Evolutionary conservation across 1,140 invertebrate genomes (phyloP), one percentile per base, ranked within the genome.

Genomic region (Listronotus bonariensis): DNA sequence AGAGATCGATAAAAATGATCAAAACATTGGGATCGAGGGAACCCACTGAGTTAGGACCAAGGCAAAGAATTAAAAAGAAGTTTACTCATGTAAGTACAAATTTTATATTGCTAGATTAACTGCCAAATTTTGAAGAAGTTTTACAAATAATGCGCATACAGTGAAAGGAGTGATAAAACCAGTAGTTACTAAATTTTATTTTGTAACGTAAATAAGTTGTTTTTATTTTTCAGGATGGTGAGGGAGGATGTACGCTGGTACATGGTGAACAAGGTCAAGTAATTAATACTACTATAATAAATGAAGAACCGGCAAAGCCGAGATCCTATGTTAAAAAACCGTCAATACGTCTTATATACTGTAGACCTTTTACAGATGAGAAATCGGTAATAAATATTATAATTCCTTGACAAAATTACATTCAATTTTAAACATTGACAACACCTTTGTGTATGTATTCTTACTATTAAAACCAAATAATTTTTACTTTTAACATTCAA

Each of bases 171-270:
- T n/a, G n/a, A n/a, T n/a, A n/a, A n/a, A n/a, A n/a, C n/a, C n/a
- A n/a, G n/a, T n/a, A n/a, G n/a, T n/a, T 26, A 1, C 20, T 26
- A 26, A 26, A 26, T 26, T 26, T 26, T 26, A 26, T 26, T 26
- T 26, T 26, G 1, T 26, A 26, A 26, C 1, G 2, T 3, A 26
- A 26, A 5, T 5, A 26, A 26, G 5, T 26, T 26, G 20, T 26
- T 26, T 6, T 42, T 8, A n/a, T 55, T n/a, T 74, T 63, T 43
- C 32, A 84, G 80, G 81, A 82, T 68, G 83, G 83, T 40, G 84
- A 83, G 57, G 85, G 85, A n/a, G 86, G 85, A n/a, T 85, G 80
- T 70, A 87, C 85, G 0, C 82, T 88, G 70, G 81, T 81, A 62
- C 85, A 88, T 74, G 83, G 82, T 48, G 82, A 80, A 57, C 77